phyloP scores from a whole-genome alignment of 1,140 invertebrate genomes.

The Arion vulgaris region DNA sequence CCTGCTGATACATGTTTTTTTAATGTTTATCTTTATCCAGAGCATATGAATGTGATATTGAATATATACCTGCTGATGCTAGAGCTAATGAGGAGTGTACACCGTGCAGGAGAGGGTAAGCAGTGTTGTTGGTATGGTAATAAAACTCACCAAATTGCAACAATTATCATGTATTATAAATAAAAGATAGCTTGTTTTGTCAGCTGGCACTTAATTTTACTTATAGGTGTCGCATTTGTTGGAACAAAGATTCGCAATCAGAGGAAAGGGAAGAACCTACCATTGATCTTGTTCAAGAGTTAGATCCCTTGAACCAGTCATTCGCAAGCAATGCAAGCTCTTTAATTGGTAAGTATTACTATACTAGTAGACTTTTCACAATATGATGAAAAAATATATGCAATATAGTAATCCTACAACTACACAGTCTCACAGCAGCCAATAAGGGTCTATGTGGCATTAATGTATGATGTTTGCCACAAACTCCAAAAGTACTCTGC shows the following conservation, averaged over 20 bases:
- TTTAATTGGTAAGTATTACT: constrained; percentile 51
- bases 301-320: constrained; percentile 60
- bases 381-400: too few relatives aligned
- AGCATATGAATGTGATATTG: constrained; percentile 66
- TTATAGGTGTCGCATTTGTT: constrained; percentile 53
- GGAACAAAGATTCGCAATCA: constrained; percentile 34
- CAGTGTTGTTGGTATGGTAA: not conserved
- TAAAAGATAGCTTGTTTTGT: too few relatives aligned
- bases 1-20: too few relatives aligned
- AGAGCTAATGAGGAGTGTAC: constrained; percentile 31
- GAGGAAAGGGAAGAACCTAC: constrained; percentile 46
- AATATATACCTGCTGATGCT: constrained; percentile 58
- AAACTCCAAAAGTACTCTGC: too few relatives aligned
- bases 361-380: too few relatives aligned
- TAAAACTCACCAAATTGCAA: too few relatives aligned
- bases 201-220: not conserved
- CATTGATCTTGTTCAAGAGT: constrained; percentile 59
- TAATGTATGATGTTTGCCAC: too few relatives aligned
- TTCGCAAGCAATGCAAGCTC: constrained; percentile 55
- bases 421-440: too few relatives aligned
- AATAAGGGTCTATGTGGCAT: too few relatives aligned
- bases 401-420: too few relatives aligned
- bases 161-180: too few relatives aligned
- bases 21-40: constrained; percentile 48
- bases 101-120: constrained; percentile 58